phyloP scores from a whole-genome alignment of 2,113 vertebrate genomes.

The Canis aureus region DNA sequence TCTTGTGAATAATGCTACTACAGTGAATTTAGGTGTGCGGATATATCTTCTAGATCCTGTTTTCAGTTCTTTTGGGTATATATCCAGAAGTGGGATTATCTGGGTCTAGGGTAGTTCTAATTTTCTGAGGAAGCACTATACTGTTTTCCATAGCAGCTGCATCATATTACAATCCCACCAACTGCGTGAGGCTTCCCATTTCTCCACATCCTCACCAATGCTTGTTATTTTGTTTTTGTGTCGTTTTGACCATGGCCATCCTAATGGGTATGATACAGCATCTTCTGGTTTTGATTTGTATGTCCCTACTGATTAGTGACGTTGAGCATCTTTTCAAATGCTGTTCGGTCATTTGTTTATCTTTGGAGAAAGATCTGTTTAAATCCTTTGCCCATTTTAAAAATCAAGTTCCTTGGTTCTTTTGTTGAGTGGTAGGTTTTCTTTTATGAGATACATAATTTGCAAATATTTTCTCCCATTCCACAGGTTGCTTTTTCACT shows the following conservation, averaged over 20 bases:
- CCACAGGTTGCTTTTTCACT: not conserved
- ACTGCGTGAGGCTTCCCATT: not conserved
- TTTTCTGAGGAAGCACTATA: not conserved
- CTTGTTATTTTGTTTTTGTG: not conserved
- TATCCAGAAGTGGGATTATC: not conserved
- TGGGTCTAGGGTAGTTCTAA: not conserved
- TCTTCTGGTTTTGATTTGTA: not conserved
- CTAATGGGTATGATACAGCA: not conserved
- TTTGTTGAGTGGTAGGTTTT: not conserved
- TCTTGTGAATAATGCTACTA: not conserved
- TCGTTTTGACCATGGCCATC: not conserved
- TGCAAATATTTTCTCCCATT: not conserved
- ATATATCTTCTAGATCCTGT: not conserved
- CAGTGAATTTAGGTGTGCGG: not conserved
- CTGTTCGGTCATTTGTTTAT: not conserved
- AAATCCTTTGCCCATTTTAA: not conserved
- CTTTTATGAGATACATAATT: not conserved
- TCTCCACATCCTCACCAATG: not conserved
- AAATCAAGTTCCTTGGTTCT: not conserved
- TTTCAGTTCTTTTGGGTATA: not conserved
- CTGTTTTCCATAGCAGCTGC: not conserved
- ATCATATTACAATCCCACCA: not conserved
- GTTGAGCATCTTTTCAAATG: not conserved
- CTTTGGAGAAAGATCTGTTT: slow-evolving; percentile 32
- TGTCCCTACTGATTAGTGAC: not conserved